Conservation (phyloP, 2,113 vertebrate species). For the Hirundichthys speculiger region DNA sequence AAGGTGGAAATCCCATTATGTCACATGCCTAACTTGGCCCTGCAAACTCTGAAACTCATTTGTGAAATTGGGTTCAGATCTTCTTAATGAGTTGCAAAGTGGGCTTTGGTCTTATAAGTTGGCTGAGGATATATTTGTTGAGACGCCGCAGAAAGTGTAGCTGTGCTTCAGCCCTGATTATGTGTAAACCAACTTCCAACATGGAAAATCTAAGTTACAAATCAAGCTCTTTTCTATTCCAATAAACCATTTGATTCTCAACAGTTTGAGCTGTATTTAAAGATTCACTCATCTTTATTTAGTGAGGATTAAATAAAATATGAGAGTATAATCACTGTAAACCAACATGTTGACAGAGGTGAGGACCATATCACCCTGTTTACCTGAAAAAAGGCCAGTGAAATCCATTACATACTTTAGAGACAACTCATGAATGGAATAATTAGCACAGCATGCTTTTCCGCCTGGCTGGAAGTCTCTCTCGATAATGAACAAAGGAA, state of each 20-base stretch:
- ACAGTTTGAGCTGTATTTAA: not conserved
- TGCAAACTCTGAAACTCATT: constrained; percentile 69
- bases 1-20: constrained; percentile 78
- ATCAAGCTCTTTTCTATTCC: not conserved
- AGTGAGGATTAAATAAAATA: constrained; percentile 15
- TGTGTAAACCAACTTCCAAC: constrained; percentile 5
- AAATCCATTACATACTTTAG: constrained; percentile 95
- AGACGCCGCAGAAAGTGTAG: constrained; percentile 18
- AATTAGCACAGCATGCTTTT: constrained; percentile 97
- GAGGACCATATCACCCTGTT: constrained; percentile 60
- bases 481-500: constrained; percentile 96
- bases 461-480: constrained; percentile 95
- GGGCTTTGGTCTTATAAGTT: constrained; percentile 47
- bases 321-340: constrained; percentile 28
- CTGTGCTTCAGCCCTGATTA: constrained; percentile 16
- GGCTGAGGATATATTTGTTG: constrained; percentile 54
- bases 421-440: constrained; percentile 94
- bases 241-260: not conserved
- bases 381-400: constrained; percentile 89
- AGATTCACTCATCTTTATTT: constrained; percentile 12
- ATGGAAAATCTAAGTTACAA: constrained; percentile 15
- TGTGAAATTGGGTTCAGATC: constrained; percentile 70
- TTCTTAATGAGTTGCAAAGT: constrained; percentile 71
- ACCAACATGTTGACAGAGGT: constrained; percentile 51
- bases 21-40: constrained; percentile 71